These are phyloP conservation scores for Chelonoidis abingdonii DNA, from an alignment of 2,113 vertebrate species.

Conservation along the genomic window DNA sequence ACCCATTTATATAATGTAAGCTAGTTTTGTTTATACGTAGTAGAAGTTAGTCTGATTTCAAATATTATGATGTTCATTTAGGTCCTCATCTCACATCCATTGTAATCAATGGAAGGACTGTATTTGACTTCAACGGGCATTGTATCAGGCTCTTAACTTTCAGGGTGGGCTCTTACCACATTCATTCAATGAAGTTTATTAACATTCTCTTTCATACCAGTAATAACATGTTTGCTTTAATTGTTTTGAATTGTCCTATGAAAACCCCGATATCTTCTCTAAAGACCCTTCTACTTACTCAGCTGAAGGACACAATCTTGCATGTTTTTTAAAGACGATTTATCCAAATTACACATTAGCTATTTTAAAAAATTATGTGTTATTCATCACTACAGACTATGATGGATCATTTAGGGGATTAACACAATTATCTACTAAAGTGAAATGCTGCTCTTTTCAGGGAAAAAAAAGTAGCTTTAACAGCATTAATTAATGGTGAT, in stretches of 20 bases:
- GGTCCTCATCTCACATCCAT: background rate
- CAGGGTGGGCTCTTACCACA: background rate
- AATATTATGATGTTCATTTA: background rate
- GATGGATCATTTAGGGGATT: slow-evolving; percentile 30
- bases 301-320: slow-evolving; percentile 39
- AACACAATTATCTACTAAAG: slow-evolving; percentile 27
- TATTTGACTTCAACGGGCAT: background rate
- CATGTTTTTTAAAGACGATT: slow-evolving; percentile 60
- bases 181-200: background rate
- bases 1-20: background rate
- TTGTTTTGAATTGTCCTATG: slow-evolving; percentile 30
- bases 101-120: background rate
- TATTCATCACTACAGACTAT: slow-evolving; percentile 47
- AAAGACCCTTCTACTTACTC: slow-evolving; percentile 28
- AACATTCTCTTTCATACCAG: background rate
- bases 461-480: slow-evolving; percentile 1
- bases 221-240: slow-evolving; percentile 21
- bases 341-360: slow-evolving; percentile 23
- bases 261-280: slow-evolving; percentile 26
- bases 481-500: background rate
- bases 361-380: slow-evolving; percentile 44
- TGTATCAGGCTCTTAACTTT: slow-evolving; percentile 2
- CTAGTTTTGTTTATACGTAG: background rate
- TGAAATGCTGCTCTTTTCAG: slow-evolving; percentile 1
- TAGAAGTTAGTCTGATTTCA: background rate